Evolutionary conservation across 2,888 invertebrate species (phyloP).

Genomic region (Flexamia atlantica): DNA sequence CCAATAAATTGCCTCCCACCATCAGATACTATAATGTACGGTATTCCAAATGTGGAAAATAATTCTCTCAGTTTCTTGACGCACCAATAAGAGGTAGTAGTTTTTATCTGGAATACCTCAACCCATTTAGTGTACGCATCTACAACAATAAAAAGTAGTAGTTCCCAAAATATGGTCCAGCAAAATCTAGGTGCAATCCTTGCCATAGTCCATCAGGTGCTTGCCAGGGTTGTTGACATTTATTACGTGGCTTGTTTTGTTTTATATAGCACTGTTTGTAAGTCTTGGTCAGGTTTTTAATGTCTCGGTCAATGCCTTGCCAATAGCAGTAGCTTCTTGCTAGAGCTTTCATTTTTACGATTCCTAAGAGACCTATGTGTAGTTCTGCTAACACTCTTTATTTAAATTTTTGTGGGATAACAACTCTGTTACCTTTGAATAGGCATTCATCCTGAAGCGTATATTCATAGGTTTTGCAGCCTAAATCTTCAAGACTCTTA

Average conservation of each 20-base stretch:
- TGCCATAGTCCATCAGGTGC: conserved; percentile 69
- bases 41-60: conserved; percentile 67
- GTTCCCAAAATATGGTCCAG: conserved; percentile 68
- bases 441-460: no score
- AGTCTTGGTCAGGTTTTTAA: neutral
- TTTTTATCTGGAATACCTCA: conserved; percentile 67
- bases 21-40: conserved; percentile 67
- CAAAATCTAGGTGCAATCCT: conserved; percentile 71
- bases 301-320: conserved; percentile 47
- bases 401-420: neutral
- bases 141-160: conserved; percentile 64
- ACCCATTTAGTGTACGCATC: conserved; percentile 69
- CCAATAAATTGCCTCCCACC: conserved; percentile 69
- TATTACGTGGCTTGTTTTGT: no score
- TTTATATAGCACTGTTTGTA: conserved; percentile 1
- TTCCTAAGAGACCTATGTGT: neutral
- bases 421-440: no score
- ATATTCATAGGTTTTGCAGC: no score
- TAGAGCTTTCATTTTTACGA: neutral
- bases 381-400: conserved; percentile 31
- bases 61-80: conserved; percentile 63
- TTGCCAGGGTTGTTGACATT: conserved; percentile 69
- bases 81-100: conserved; percentile 63
- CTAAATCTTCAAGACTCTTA: no score
- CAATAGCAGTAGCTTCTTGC: conserved; percentile 59